phyloP scores from a whole-genome alignment of 2,888 invertebrate genomes.

The Lochmaea crataegi region DNA sequence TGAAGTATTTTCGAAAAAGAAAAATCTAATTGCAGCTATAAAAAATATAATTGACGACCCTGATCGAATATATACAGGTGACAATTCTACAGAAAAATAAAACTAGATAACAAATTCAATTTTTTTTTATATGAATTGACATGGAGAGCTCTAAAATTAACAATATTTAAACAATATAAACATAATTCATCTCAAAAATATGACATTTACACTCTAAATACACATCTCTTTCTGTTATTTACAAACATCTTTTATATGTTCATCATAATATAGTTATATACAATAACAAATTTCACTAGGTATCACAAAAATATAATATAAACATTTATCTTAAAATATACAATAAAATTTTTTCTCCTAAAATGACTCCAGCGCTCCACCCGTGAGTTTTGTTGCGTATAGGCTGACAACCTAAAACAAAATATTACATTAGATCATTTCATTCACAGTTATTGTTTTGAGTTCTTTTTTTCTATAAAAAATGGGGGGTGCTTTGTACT shows the following conservation, averaged over 20 bases:
- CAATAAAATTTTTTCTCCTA: constrained; percentile 19
- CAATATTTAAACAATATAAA: constrained; percentile 18
- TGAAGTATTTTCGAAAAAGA: background rate
- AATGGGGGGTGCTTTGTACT: no score
- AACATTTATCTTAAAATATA: constrained; percentile 18
- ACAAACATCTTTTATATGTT: constrained; percentile 17
- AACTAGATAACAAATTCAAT: constrained; percentile 30
- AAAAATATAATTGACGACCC: no score
- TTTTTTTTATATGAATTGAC: constrained; percentile 25
- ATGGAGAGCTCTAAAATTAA: constrained; percentile 37
- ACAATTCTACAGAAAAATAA: constrained; percentile 15
- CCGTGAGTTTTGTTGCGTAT: constrained; percentile 86
- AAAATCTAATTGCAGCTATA: background rate
- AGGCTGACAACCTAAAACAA: constrained; percentile 79
- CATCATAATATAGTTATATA: constrained; percentile 31
- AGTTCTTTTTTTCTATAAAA: no score
- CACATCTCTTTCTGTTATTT: constrained; percentile 27
- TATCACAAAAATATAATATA: constrained; percentile 38
- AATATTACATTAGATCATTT: constrained; percentile 41
- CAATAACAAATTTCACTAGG: constrained; percentile 36
- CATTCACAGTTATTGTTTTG: background rate
- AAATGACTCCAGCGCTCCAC: constrained; percentile 71
- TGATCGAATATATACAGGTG: no score
- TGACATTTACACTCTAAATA: constrained; percentile 17
- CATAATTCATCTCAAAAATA: constrained; percentile 25